phyloP scores from a whole-genome alignment of 1,140 invertebrate species.

The Adoxophyes honmai region DNA sequence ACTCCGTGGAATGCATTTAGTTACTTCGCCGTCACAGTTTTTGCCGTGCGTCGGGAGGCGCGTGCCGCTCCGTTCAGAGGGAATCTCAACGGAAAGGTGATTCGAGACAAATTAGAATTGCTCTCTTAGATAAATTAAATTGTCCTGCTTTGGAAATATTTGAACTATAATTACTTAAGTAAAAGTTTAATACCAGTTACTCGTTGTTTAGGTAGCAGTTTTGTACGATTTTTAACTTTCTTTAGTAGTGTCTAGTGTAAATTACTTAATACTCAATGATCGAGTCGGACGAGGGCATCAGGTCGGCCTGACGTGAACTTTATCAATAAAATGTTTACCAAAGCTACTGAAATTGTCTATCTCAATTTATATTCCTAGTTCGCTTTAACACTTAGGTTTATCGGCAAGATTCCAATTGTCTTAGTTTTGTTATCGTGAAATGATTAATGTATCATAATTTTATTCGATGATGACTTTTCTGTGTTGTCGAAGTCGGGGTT shows the following conservation, averaged over 20 bases:
- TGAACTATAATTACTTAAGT: slow-evolving; percentile 2
- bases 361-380: slow-evolving; percentile 75
- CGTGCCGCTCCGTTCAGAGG: background rate
- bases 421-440: slow-evolving; percentile 66
- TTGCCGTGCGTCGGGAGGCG: background rate
- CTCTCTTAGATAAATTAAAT: slow-evolving; percentile 33
- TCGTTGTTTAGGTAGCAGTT: slow-evolving; percentile 7
- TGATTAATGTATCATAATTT: slow-evolving; percentile 54
- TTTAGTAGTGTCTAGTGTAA: slow-evolving; percentile 25
- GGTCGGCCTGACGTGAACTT: slow-evolving; percentile 6
- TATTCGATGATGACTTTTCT: slow-evolving; percentile 37
- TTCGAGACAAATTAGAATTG: slow-evolving; percentile 30
- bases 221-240: slow-evolving; percentile 18
- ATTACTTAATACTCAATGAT: slow-evolving; percentile 30
- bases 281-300: slow-evolving; percentile 29
- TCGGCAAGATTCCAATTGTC: slow-evolving; percentile 71
- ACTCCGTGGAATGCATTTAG: slow-evolving; percentile 25
- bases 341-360: slow-evolving; percentile 74
- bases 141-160: slow-evolving; percentile 2
- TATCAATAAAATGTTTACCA: slow-evolving; percentile 47
- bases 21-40: background rate
- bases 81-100: background rate
- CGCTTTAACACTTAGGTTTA: slow-evolving; percentile 72
- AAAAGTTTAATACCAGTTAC: slow-evolving; percentile 20
- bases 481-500: slow-evolving; percentile 45